Evolutionary conservation across 2,797 vertebrate genomes (phyloP), one percentile per base, ranked within the genome.

Genomic region (Syngnathus acus): DNA sequence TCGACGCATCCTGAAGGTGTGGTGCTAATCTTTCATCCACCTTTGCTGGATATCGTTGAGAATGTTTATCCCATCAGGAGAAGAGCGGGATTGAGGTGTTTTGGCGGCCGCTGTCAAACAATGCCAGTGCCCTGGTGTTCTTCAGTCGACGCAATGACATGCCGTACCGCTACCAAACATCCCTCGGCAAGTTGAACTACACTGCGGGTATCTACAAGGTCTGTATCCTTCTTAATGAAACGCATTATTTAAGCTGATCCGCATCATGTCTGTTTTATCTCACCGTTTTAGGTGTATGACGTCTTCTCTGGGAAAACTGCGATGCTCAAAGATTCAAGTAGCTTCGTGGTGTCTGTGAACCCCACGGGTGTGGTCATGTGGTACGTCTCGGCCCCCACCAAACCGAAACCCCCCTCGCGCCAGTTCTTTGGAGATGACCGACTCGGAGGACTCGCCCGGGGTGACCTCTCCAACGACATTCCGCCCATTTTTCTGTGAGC

Each of bases 281-380:
- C 26, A 9, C 3, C 4, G 1, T 40, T 7, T 45, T 78, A 98
- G 96, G 81, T 90, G 21, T 85, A 87, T 67, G 89, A 96, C 0
- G 92, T 96, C 67, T 98, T 92, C 65, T 84, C 80, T 0, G 86
- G 84, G 19, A 81, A 88, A 62, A 9, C 73, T 11, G 45, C 80
- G 50, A n/a, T 40, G 16, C 79, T 97, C 70, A 93, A 82, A 65
- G 79, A 88, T 7, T 78, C 81, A 43, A 89, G 89, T 48, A 82
- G 72, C 59, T 95, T 98, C 64, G 92, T 93, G 0, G 92, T 98
- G 39, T 69, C 89, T 0, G 83, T 98, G 78, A 95, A 97, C 80
- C 95, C 96, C 17, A 90, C 93, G 0, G 96, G 96, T 1, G 95
- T 95, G 68, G 94, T 96, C 76, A 95, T 98, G 95, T 97, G 94